Conservation (phyloP, 1,140 invertebrate genomes). For the Drosophila kepulauana region DNA sequence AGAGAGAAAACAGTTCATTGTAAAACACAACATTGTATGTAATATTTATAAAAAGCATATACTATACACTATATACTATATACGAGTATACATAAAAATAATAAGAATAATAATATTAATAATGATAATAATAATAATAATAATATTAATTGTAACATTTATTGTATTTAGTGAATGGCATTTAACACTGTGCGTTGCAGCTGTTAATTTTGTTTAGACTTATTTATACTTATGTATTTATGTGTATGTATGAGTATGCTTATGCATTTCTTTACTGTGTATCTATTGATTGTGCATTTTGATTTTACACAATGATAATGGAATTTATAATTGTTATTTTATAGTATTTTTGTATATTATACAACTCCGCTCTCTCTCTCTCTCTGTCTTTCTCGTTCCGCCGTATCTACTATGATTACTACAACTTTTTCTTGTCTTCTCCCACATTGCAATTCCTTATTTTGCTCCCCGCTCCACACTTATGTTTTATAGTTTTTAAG, state of each 20-base stretch:
- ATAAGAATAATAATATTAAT: conserved; percentile 38
- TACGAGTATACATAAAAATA: conserved; percentile 46
- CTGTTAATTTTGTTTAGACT: conserved; percentile 75
- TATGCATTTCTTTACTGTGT: conserved; percentile 51
- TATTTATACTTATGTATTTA: conserved; percentile 61
- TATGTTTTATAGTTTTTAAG: conserved; percentile 83
- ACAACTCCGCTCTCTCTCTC: conserved; percentile 41
- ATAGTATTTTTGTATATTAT: conserved; percentile 54
- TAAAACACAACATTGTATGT: conserved; percentile 69
- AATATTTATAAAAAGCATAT: conserved; percentile 63
- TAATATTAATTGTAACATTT: conserved; percentile 57
- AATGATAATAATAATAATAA: conserved; percentile 40
- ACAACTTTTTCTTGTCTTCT: conserved; percentile 31
- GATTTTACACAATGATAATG: conserved; percentile 44
- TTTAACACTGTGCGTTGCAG: conserved; percentile 73
- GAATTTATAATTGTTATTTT: conserved; percentile 55
- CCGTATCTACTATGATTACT: conserved; percentile 6
- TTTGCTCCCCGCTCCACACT: conserved; percentile 72
- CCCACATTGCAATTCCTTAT: conserved; percentile 18
- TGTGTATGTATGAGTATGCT: conserved; percentile 50
- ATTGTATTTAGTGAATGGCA: conserved; percentile 80
- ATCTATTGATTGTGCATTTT: conserved; percentile 50
- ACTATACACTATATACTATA: conserved; percentile 54
- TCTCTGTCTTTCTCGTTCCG: not conserved
- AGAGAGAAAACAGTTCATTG: conserved; percentile 60